phyloP scores from a whole-genome alignment of 2,797 vertebrate genomes.

The Acanthis flammea region DNA sequence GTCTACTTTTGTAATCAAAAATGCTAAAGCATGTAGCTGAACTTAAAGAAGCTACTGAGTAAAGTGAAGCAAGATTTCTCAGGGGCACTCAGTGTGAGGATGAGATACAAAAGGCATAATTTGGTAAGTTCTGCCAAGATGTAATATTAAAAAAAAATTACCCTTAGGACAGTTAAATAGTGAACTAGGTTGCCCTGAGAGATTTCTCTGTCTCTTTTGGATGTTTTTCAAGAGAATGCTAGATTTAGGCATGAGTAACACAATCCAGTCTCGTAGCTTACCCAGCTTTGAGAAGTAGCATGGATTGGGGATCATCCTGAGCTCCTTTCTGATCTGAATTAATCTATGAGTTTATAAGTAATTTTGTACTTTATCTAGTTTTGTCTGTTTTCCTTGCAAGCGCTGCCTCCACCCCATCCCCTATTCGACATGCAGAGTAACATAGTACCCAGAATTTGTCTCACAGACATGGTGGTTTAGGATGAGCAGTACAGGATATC shows the following conservation, averaged over 20 bases:
- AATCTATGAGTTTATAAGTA: neutral
- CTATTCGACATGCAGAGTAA: neutral
- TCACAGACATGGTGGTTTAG: fast-evolving
- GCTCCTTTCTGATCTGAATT: neutral
- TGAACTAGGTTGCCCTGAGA: neutral
- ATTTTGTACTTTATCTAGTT: neutral
- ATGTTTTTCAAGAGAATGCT: neutral
- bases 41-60: neutral
- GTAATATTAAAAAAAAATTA: neutral
- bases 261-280: neutral
- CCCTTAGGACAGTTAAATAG: neutral
- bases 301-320: neutral
- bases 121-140: neutral
- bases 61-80: neutral
- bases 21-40: neutral
- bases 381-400: neutral
- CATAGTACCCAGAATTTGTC: neutral
- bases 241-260: neutral
- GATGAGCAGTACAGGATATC: neutral
- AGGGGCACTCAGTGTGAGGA: neutral
- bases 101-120: neutral
- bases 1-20: neutral
- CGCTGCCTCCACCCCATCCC: neutral
- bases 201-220: neutral
- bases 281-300: neutral